Conservation (phyloP, 2,113 vertebrate species). For the Tetrax tetrax region DNA sequence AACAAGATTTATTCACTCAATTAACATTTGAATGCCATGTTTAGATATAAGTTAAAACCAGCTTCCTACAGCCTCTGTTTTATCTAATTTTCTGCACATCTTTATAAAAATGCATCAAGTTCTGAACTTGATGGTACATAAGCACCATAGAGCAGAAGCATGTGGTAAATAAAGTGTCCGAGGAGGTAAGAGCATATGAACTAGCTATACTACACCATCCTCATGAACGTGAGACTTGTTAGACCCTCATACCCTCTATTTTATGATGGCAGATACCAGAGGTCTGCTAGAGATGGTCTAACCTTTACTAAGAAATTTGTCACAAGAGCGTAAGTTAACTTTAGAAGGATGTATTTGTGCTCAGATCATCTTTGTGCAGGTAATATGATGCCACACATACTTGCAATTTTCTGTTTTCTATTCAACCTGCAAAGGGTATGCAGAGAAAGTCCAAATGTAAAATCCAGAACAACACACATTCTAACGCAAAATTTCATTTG, state of each 20-base stretch:
- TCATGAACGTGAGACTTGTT: background rate
- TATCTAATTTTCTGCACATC: conserved; percentile 59
- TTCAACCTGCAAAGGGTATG: background rate
- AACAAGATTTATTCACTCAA: conserved; percentile 79
- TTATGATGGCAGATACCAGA: background rate
- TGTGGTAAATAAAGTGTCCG: background rate
- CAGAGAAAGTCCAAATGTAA: background rate
- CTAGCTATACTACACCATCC: background rate
- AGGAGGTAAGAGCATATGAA: background rate
- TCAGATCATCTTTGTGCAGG: background rate
- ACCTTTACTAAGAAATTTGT: background rate
- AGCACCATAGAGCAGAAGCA: background rate
- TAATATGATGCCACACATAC: accelerated
- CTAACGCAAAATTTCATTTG: background rate
- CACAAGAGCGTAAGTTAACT: background rate
- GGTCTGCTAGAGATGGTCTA: background rate
- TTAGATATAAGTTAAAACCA: conserved; percentile 74
- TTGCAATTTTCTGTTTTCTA: background rate
- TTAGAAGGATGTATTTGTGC: background rate
- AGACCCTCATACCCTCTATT: background rate
- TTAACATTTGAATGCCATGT: conserved; percentile 81
- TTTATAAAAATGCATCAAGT: conserved; percentile 30
- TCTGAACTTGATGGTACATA: background rate
- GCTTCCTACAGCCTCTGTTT: conserved; percentile 64
- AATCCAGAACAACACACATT: background rate